Conservation (phyloP, 30 jellyfish, hydroid and myxozoan genomes). For the Hydractinia echinata region DNA sequence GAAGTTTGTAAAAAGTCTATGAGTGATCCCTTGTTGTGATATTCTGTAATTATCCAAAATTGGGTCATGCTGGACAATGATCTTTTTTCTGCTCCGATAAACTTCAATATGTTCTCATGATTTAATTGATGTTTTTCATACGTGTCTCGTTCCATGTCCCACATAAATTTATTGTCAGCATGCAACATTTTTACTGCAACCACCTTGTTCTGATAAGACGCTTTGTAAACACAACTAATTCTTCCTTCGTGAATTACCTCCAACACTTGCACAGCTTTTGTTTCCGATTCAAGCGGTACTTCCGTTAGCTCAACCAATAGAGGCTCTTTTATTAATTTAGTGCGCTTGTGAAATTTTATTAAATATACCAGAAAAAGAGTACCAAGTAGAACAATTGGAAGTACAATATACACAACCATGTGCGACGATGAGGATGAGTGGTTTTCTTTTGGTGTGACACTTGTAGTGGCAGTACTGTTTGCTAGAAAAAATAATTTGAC, state of each 20-base stretch:
- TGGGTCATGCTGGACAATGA: conserved; percentile 32
- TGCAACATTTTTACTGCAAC: conserved; percentile 76
- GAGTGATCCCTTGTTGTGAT: conserved; percentile 73
- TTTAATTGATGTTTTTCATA: conserved; percentile 47
- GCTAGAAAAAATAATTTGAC: too few relatives aligned
- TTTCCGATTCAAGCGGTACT: conserved; percentile 57
- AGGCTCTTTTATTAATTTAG: not conserved
- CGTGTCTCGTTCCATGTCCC: conserved; percentile 70
- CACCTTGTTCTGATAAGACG: conserved; percentile 34
- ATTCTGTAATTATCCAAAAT: conserved; percentile 80
- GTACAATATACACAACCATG: too few relatives aligned
- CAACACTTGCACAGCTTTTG: conserved; percentile 57
- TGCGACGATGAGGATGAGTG: too few relatives aligned
- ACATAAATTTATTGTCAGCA: conserved; percentile 50
- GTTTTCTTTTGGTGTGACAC: too few relatives aligned
- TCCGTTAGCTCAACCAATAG: conserved; percentile 47
- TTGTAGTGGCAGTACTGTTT: too few relatives aligned
- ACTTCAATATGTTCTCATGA: conserved; percentile 64
- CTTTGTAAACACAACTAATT: conserved; percentile 68
- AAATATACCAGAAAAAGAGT: too few relatives aligned
- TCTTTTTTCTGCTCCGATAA: conserved; percentile 55
- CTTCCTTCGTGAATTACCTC: conserved; percentile 70
- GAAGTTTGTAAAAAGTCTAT: conserved; percentile 46
- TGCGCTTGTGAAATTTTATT: too few relatives aligned
- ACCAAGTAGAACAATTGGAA: too few relatives aligned